phyloP scores from a whole-genome alignment of 2,113 vertebrate species.

The Sinocyclocheilus grahami region DNA sequence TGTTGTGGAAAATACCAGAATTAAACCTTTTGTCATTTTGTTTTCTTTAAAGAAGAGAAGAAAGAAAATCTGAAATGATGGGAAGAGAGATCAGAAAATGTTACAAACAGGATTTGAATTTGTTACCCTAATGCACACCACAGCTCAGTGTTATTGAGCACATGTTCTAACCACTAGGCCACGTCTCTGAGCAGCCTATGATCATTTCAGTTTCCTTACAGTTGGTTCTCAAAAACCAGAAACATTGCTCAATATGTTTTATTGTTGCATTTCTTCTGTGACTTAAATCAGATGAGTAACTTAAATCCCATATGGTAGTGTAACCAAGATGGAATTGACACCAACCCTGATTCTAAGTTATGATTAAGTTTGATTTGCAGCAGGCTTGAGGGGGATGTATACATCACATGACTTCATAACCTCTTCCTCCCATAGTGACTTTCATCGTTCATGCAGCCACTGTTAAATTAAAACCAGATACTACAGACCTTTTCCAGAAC shows the following conservation, averaged over 20 bases:
- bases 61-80: neutral
- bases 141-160: neutral
- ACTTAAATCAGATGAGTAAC: neutral
- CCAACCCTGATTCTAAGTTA: neutral
- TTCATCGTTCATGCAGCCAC: conserved; percentile 31
- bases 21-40: neutral
- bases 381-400: neutral
- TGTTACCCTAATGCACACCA: neutral
- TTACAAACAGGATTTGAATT: neutral
- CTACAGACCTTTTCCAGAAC: neutral
- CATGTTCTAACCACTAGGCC: neutral
- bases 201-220: neutral
- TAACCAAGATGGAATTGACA: conserved; percentile 6
- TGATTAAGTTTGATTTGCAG: conserved; percentile 13
- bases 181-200: neutral
- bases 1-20: conserved; percentile 1
- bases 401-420: conserved; percentile 21
- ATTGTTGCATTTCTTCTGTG: neutral
- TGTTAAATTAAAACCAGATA: conserved; percentile 35
- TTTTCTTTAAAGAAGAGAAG: neutral
- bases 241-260: neutral
- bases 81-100: neutral
- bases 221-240: neutral
- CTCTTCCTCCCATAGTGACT: conserved; percentile 26
- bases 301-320: neutral